Base-by-base conservation (phyloP, 2,888 invertebrate genomes). In the Torymus aiolomorphi region DNA sequence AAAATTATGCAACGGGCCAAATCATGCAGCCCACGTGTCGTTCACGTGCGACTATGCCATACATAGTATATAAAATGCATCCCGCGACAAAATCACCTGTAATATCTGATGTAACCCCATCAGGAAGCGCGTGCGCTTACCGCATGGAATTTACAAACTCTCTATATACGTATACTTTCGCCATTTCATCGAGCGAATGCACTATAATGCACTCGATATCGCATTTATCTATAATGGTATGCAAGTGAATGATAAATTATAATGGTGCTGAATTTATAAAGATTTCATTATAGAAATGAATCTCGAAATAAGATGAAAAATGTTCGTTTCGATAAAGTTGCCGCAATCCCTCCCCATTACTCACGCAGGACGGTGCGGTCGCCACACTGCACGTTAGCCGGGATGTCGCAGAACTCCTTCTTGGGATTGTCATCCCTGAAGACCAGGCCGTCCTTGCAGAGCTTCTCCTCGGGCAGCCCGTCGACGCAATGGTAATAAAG, bases 371-470 rank as follows among this genome's bases (percentile, higher is more conserved):
- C 93, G 62, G 93, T 93, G 83, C 96, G 92, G 81, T 95, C 95
- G 2, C 94, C 95, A 84, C 96, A 96, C 79, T 95, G 95, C 0
- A 96, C 94, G 86, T 95, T 95, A 42, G 94, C 93, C 0, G 95
- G 95, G 83, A 95, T 93, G 86, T 96, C 96, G 86, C 96, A 96
- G 65, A 93, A 91, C 84, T 95, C 95, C 84, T 94, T 94, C 88
- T 93, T 94, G 0, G 95, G 93, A 88, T 94, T 94, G 83, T 93
- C 93, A 83, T 95, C 95, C 78, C 94, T 92, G 89, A 96, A 96
- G 24, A 96, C 94, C 52, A 96, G 91, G 1, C 96, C 96, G 83
- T 96, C 96, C 0, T 95, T 95, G 88, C 96, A 96, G 14, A 95
- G 91, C 84, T 92, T 94, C 78, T 93, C 91, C 88, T 94, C 95